A percentile compares a stretch with the other conserved stretches of the same genome.
phyloP scores from a whole-genome alignment of 2,797 vertebrate species.

The Crocodylus rhombifer region DNA sequence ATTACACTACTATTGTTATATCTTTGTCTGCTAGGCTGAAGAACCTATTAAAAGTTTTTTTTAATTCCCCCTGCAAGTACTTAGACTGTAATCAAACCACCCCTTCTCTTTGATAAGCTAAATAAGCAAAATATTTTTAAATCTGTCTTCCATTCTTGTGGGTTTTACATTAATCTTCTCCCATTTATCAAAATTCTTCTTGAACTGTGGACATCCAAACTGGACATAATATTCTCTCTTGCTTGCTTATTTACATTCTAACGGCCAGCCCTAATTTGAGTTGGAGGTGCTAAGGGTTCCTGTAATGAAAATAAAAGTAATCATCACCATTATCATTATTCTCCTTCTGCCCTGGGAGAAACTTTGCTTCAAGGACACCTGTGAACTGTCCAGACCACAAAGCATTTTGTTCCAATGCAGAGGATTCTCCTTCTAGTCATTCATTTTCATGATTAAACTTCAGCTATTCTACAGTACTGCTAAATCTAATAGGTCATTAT shows the following conservation, averaged over 20 bases:
- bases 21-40: neutral
- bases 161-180: fast-evolving
- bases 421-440: conserved; percentile 72
- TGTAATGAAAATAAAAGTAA: conserved; percentile 32
- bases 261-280: fast-evolving
- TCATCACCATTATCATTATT: conserved; percentile 30
- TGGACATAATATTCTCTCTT: neutral
- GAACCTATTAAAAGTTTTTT: neutral
- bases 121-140: neutral
- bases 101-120: neutral
- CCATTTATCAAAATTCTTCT: conserved; percentile 13
- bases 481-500: conserved; percentile 69
- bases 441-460: conserved; percentile 43
- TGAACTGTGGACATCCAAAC: neutral
- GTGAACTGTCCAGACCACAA: conserved; percentile 65
- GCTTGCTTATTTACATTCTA: neutral
- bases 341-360: conserved; percentile 31
- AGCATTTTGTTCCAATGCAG: conserved; percentile 59
- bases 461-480: conserved; percentile 27
- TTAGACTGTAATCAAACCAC: neutral
- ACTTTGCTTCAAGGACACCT: conserved; percentile 61
- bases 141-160: conserved; percentile 28
- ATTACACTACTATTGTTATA: no score
- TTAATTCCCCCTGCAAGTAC: neutral
- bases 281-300: neutral